A percentile compares a stretch with the other conserved stretches of the same genome.
Evolutionary conservation across 2,888 invertebrate species (phyloP).

Genomic region (Drosophila neonasuta): DNA sequence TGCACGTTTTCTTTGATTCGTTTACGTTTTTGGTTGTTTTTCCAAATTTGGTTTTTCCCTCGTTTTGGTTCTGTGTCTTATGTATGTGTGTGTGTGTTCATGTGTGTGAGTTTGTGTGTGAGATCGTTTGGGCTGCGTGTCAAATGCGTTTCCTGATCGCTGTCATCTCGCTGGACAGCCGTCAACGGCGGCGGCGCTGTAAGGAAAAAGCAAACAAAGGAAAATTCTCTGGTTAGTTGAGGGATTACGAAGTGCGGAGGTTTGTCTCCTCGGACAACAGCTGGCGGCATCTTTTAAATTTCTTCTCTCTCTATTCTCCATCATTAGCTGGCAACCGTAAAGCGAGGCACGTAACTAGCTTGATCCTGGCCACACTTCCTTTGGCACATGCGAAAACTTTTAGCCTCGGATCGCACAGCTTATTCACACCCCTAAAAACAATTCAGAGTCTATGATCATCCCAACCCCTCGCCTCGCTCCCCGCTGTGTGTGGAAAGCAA

Average conservation of each 20-base stretch:
- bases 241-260: conserved; percentile 19
- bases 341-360: conserved; percentile 69
- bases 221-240: conserved; percentile 32
- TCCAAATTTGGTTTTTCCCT: conserved; percentile 16
- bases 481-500: conserved; percentile 3
- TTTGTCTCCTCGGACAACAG: conserved; percentile 46
- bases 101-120: conserved; percentile 30
- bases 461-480: conserved; percentile 2
- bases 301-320: conserved; percentile 15
- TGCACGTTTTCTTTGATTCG: conserved; percentile 2
- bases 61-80: conserved; percentile 21
- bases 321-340: conserved; percentile 73
- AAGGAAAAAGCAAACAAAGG: conserved; percentile 39
- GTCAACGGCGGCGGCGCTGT: conserved; percentile 65
- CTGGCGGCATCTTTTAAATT: conserved; percentile 21
- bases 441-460: neutral
- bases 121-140: conserved; percentile 62
- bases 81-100: conserved; percentile 20
- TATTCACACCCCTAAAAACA: conserved; percentile 43
- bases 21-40: neutral
- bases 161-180: conserved; percentile 72
- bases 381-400: conserved; percentile 47
- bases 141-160: conserved; percentile 69
- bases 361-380: conserved; percentile 60
- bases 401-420: conserved; percentile 11